Evolutionary conservation across 1,140 invertebrate genomes (phyloP).

Genomic region (Drosophila takahashii): DNA sequence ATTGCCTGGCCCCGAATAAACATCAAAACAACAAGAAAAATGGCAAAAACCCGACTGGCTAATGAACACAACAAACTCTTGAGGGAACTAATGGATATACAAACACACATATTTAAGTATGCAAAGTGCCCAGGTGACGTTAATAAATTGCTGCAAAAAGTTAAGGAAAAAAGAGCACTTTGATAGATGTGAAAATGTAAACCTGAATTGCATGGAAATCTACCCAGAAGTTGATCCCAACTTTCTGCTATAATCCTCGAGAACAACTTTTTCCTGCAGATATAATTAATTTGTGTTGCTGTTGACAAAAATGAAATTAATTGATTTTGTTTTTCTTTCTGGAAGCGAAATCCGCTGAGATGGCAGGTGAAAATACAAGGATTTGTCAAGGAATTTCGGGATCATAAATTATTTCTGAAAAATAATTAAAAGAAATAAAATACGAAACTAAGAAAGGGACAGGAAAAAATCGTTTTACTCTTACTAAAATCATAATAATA

Average conservation of each 20-base stretch:
- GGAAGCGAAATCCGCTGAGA: not conserved
- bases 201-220: constrained; percentile 24
- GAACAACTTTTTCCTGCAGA: constrained; percentile 45
- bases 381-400: constrained; percentile 9
- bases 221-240: constrained; percentile 49
- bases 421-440: not conserved
- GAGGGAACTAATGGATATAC: constrained; percentile 63
- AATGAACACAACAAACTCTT: constrained; percentile 72
- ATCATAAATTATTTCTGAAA: constrained; percentile 6
- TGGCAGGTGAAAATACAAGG: constrained; percentile 15
- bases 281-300: constrained; percentile 68
- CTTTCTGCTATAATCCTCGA: constrained; percentile 50
- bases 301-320: constrained; percentile 54
- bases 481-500: not conserved
- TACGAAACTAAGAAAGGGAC: too few species aligned
- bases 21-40: constrained; percentile 45
- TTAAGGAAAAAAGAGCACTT: constrained; percentile 50
- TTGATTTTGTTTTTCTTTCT: constrained; percentile 14
- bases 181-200: constrained; percentile 69
- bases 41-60: constrained; percentile 47
- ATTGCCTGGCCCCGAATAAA: constrained; percentile 60
- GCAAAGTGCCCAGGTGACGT: constrained; percentile 68
- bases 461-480: too few species aligned
- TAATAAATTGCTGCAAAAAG: constrained; percentile 75
- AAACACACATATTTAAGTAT: constrained; percentile 30